Percentiles rank a stretch among this genome's conserved stretches.
phyloP scores from a whole-genome alignment of 2,888 invertebrate species.

The Diarsia dahlii region DNA sequence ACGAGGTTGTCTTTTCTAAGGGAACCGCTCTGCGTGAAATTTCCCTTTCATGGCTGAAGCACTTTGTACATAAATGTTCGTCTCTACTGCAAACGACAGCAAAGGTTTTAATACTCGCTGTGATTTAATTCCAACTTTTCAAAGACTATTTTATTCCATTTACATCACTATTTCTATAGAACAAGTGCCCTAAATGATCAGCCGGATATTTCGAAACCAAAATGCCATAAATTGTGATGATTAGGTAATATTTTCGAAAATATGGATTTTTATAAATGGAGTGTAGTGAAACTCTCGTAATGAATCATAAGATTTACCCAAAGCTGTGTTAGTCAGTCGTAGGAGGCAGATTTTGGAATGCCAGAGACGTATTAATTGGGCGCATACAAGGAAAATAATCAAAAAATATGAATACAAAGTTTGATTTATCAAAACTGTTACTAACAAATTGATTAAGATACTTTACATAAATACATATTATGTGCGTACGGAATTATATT shows the following conservation, averaged over 20 bases:
- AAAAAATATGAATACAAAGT: conserved; percentile 9
- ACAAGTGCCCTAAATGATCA: neutral
- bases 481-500: neutral
- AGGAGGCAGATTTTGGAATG: conserved; percentile 18
- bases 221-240: neutral
- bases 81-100: conserved; percentile 8
- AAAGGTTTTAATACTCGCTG: neutral
- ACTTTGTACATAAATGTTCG: neutral
- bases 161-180: neutral
- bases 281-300: conserved; percentile 25
- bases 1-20: conserved; percentile 15
- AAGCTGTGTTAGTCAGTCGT: conserved; percentile 10
- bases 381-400: conserved; percentile 28
- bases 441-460: too few relatives aligned
- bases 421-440: neutral
- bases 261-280: conserved; percentile 2
- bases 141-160: neutral
- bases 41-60: conserved; percentile 33
- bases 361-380: conserved; percentile 2
- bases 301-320: conserved; percentile 14
- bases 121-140: neutral
- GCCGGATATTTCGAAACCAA: neutral
- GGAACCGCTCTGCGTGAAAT: conserved; percentile 13
- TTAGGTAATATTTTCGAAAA: conserved; percentile 24
- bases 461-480: too few relatives aligned